Evolutionary conservation across 2,888 invertebrate species (phyloP).

Genomic region (Sicus ferrugineus): DNA sequence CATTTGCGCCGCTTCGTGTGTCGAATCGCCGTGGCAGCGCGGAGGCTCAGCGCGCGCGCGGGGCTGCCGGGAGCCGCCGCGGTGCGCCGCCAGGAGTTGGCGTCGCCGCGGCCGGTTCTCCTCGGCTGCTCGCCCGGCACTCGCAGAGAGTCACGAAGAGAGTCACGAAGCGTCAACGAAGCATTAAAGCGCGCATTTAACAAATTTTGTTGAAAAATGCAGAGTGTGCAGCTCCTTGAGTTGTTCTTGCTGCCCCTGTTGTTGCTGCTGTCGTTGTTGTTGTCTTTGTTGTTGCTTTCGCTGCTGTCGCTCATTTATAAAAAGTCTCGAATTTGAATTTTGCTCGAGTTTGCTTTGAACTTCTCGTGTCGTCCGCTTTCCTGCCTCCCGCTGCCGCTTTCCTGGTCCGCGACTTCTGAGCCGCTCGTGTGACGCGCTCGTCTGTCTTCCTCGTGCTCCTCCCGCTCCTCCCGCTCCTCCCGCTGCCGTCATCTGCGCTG

Average conservation of each 20-base stretch:
- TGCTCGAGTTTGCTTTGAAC: slow-evolving; percentile 11
- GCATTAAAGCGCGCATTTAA: slow-evolving; percentile 63
- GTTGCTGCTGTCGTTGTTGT: slow-evolving; percentile 2
- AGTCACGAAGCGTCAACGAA: slow-evolving; percentile 57
- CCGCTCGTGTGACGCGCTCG: too few species aligned
- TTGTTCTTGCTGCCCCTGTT: not conserved
- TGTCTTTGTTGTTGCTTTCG: not conserved
- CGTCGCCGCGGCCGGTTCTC: not conserved
- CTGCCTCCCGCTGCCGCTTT: too few species aligned
- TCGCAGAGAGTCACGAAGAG: slow-evolving; percentile 1
- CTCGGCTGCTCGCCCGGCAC: not conserved
- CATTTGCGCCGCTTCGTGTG: not conserved
- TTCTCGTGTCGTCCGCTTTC: slow-evolving; percentile 1
- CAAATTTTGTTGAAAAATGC: slow-evolving; percentile 58
- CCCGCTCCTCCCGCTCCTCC: not conserved
- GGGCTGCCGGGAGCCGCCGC: not conserved
- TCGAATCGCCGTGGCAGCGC: slow-evolving; percentile 1
- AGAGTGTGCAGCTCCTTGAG: slow-evolving; percentile 16
- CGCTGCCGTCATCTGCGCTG: slow-evolving; percentile 36
- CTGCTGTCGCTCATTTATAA: not conserved
- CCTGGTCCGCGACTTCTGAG: not conserved
- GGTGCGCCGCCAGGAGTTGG: not conserved
- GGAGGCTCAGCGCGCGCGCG: not conserved
- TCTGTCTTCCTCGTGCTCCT: not conserved
- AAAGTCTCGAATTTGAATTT: slow-evolving; percentile 17